phyloP scores from a whole-genome alignment of 1,140 invertebrate genomes.

The Lepidurus arcticus region DNA sequence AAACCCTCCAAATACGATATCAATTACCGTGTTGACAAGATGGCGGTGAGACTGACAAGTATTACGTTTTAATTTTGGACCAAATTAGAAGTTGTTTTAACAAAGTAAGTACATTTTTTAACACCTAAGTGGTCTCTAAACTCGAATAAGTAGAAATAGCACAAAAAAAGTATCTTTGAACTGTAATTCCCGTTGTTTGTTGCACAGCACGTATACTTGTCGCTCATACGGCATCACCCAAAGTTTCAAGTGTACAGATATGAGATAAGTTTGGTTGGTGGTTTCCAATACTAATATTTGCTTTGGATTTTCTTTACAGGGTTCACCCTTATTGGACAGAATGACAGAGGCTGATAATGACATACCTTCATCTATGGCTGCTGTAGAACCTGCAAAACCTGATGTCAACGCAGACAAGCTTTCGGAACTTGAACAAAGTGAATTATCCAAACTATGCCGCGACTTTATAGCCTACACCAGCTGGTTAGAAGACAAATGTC shows the following conservation, averaged over 20 bases:
- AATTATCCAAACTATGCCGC: slow-evolving; percentile 11
- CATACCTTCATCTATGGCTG: slow-evolving; percentile 1
- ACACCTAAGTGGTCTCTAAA: neutral
- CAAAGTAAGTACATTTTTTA: neutral
- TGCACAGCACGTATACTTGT: too few species aligned
- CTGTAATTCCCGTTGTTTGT: too few species aligned
- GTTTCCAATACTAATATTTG: too few species aligned
- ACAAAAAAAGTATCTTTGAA: too few species aligned
- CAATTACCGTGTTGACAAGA: neutral
- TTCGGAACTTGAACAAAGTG: slow-evolving; percentile 9
- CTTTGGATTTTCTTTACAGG: too few species aligned
- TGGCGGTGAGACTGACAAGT: neutral
- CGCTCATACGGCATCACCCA: too few species aligned
- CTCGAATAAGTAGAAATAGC: too few species aligned
- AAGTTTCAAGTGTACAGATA: too few species aligned
- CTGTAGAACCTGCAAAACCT: neutral
- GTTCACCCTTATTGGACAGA: neutral
- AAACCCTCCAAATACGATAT: neutral
- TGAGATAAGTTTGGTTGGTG: too few species aligned
- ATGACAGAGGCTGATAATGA: slow-evolving; percentile 6
- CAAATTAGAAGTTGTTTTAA: neutral
- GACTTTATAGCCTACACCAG: neutral
- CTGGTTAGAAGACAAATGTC: neutral
- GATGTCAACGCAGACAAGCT: neutral
- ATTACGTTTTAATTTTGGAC: slow-evolving; percentile 19